Evolutionary conservation across 2,888 invertebrate genomes (phyloP).

Genomic region (Metopia argyrocephala): DNA sequence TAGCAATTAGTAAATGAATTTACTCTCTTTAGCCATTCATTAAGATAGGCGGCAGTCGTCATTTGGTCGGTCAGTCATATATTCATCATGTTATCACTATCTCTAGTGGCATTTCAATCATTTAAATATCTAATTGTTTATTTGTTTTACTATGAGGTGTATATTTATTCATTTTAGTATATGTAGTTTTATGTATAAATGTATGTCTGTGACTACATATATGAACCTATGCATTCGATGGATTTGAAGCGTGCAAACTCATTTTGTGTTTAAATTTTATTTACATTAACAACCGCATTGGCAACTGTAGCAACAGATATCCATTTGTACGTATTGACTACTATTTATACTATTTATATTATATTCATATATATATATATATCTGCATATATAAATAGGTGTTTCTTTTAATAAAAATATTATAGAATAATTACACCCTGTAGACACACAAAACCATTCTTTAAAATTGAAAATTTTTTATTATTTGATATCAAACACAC

Average conservation of each 20-base stretch:
- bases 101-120: slow-evolving; percentile 73
- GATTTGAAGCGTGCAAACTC: slow-evolving; percentile 59
- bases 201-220: neutral
- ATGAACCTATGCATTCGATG: neutral
- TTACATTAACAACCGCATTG: slow-evolving; percentile 60
- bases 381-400: neutral
- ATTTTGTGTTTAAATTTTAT: slow-evolving; percentile 63
- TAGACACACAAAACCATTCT: neutral
- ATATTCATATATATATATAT: neutral
- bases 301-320: slow-evolving; percentile 13
- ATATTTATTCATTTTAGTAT: neutral
- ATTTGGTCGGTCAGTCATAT: slow-evolving; percentile 62
- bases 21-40: slow-evolving; percentile 51
- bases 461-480: too few species aligned
- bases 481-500: too few species aligned
- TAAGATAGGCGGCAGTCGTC: slow-evolving; percentile 15
- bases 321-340: neutral
- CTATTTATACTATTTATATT: slow-evolving; percentile 28
- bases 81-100: slow-evolving; percentile 75
- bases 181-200: neutral
- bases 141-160: slow-evolving; percentile 11
- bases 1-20: slow-evolving; percentile 77
- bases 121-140: slow-evolving; percentile 61
- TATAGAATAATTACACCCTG: too few species aligned
- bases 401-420: too few species aligned